phyloP scores from a whole-genome alignment of 2,113 vertebrate genomes.

The Todiramphus saurophagus region DNA sequence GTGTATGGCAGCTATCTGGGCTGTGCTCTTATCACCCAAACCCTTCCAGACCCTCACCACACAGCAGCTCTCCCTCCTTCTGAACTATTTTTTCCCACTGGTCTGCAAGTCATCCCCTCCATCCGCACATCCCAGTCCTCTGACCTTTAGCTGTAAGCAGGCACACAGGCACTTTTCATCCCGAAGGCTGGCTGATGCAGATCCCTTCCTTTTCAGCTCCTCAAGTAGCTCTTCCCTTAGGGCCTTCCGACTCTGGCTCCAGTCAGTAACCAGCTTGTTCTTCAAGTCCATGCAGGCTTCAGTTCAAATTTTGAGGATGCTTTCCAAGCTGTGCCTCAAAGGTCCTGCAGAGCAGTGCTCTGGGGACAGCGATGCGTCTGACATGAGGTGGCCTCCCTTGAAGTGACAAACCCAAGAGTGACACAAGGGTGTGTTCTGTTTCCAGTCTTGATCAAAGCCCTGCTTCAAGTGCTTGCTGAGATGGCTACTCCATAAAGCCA shows the following conservation, averaged over 20 bases:
- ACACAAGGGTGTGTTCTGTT: neutral
- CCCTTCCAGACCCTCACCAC: neutral
- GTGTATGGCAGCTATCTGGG: neutral
- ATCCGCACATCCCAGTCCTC: fast-evolving
- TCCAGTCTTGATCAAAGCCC: neutral
- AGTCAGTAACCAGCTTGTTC: neutral
- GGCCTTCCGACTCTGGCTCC: neutral
- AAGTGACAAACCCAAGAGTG: neutral
- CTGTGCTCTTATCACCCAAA: neutral
- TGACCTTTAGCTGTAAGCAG: neutral
- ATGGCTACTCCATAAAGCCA: neutral
- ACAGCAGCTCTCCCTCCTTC: neutral
- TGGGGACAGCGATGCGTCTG: fast-evolving
- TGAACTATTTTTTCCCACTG: neutral
- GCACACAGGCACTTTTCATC: neutral
- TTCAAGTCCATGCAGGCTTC: neutral
- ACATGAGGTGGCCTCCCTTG: neutral
- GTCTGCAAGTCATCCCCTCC: neutral
- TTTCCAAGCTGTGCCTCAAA: neutral
- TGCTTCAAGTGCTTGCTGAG: neutral
- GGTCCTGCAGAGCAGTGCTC: neutral
- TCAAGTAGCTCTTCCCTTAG: neutral
- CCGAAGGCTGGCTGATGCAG: neutral
- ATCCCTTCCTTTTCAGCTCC: neutral
- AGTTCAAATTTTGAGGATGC: neutral